Evolutionary conservation across 2,113 vertebrate genomes (phyloP).

Genomic region (Orientallactaga bullata): DNA sequence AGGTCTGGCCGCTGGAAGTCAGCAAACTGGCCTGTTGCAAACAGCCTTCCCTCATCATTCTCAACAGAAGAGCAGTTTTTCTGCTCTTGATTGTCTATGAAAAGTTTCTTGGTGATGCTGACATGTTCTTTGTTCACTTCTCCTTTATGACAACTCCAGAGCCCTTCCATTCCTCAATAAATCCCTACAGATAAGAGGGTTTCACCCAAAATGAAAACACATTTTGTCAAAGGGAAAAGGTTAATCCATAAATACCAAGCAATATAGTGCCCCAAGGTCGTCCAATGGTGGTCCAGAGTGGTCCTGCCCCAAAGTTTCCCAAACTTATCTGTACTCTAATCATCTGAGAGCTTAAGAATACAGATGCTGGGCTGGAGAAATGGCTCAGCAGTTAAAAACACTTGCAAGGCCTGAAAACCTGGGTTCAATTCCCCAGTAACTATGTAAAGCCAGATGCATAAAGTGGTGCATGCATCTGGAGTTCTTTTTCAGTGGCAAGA

Average conservation of each 20-base stretch:
- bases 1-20: not conserved
- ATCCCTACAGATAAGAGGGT: not conserved
- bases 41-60: not conserved
- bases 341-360: not conserved
- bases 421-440: too few relatives aligned
- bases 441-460: too few relatives aligned
- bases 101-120: not conserved
- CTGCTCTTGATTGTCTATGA: not conserved
- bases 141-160: constrained; percentile 51
- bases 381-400: too few relatives aligned
- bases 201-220: not conserved
- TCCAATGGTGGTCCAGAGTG: not conserved
- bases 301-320: not conserved
- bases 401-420: too few relatives aligned
- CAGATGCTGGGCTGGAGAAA: too few relatives aligned
- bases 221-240: constrained; percentile 37
- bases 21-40: not conserved
- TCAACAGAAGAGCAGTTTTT: not conserved
- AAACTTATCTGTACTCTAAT: not conserved
- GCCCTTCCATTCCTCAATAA: constrained; percentile 16
- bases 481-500: too few relatives aligned
- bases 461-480: too few relatives aligned
- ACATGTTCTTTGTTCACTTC: not conserved
- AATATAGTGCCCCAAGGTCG: not conserved
- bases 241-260: constrained; percentile 2